Percentiles rank a stretch among this genome's conserved stretches.
Evolutionary conservation across 2,113 vertebrate genomes (phyloP).

Genomic region (Elgaria multicarinata): DNA sequence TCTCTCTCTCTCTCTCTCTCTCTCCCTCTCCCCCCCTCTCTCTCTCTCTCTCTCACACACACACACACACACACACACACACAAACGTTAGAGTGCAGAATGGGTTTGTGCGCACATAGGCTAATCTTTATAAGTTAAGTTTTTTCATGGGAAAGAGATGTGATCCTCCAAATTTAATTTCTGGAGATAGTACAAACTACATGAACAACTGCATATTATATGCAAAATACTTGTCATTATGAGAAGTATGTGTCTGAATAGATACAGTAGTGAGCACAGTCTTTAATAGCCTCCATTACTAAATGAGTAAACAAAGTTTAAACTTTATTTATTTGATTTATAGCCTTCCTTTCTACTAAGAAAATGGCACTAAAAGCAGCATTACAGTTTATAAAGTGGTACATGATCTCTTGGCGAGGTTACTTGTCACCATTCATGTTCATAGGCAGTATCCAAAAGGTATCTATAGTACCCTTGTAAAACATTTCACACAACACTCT

Average conservation of each 20-base stretch:
- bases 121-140: neutral
- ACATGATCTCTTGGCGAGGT: neutral
- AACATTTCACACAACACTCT: neutral
- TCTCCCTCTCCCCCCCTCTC: neutral
- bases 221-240: neutral
- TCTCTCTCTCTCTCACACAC: too few relatives aligned
- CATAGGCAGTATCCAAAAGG: neutral
- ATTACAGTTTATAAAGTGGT: neutral
- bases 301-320: too few relatives aligned
- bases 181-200: neutral
- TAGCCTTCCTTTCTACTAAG: too few relatives aligned
- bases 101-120: neutral
- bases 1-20: neutral
- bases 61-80: too few relatives aligned
- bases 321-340: too few relatives aligned
- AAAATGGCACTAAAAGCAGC: neutral
- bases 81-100: accelerated
- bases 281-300: neutral
- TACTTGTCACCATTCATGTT: neutral
- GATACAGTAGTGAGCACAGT: neutral
- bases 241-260: neutral
- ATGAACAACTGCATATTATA: neutral
- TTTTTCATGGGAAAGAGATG: neutral
- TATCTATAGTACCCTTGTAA: neutral
- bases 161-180: neutral